Conservation (phyloP, 2,113 vertebrate genomes). For the Atlantisia rogersi region DNA sequence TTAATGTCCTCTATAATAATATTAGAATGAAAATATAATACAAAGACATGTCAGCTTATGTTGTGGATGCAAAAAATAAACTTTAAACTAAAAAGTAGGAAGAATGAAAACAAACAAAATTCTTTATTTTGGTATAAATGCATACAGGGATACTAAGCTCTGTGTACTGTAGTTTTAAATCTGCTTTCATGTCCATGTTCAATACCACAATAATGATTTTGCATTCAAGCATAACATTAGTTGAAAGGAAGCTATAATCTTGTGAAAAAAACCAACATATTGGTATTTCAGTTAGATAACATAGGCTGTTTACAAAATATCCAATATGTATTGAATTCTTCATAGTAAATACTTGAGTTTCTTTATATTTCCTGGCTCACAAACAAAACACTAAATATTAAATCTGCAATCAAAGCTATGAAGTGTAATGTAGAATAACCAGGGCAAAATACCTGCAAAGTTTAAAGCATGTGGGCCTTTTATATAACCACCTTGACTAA, state of each 20-base stretch:
- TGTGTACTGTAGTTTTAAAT: not conserved
- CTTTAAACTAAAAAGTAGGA: not conserved
- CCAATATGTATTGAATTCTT: not conserved
- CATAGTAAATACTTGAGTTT: not conserved
- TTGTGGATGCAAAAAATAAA: not conserved
- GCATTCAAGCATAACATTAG: not conserved
- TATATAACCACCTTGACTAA: not conserved
- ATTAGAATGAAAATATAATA: not conserved
- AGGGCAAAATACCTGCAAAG: not conserved
- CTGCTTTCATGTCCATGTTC: not conserved
- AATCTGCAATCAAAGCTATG: not conserved
- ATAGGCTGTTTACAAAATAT: not conserved
- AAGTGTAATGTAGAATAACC: not conserved
- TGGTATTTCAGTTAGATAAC: not conserved
- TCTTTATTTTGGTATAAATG: not conserved
- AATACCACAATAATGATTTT: not conserved
- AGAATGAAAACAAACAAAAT: not conserved
- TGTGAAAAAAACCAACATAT: not conserved
- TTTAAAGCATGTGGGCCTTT: too few relatives aligned
- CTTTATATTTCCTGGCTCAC: not conserved
- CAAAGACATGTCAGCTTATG: rapidly evolving
- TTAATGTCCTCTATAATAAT: not conserved
- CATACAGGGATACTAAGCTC: not conserved
- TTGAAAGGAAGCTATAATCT: not conserved
- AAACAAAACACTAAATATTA: not conserved